Conservation (phyloP, 2,888 invertebrate genomes). For the Ganaspis brasiliensis region DNA sequence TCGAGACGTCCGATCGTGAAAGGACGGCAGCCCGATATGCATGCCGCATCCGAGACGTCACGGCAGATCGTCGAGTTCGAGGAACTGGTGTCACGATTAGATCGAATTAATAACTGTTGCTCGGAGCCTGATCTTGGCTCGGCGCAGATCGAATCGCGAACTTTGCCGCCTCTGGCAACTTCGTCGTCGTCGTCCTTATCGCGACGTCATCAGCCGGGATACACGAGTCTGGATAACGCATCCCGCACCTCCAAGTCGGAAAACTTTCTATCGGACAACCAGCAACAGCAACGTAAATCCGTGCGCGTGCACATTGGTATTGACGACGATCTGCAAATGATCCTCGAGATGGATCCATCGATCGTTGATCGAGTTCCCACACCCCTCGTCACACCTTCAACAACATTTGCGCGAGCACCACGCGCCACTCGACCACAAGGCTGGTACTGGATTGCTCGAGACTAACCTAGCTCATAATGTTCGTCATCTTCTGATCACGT, state of each 20-base stretch:
- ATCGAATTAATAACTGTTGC: conserved; percentile 73
- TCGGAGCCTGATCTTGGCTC: conserved; percentile 12
- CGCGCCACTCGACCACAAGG: conserved; percentile 77
- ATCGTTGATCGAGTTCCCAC: conserved; percentile 81
- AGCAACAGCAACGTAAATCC: conserved; percentile 66
- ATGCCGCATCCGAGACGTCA: conserved; percentile 70
- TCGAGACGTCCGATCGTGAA: conserved; percentile 63
- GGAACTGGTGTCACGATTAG: conserved; percentile 77
- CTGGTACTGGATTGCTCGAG: conserved; percentile 74
- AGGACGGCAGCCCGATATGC: conserved; percentile 57
- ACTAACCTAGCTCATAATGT: conserved; percentile 58
- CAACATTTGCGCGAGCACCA: conserved; percentile 66
- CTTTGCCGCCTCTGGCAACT: conserved; percentile 37
- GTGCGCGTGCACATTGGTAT: conserved; percentile 83
- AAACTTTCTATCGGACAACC: conserved; percentile 50
- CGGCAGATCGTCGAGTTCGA: conserved; percentile 79
- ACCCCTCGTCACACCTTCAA: conserved; percentile 53
- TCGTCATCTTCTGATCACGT: conserved; percentile 50
- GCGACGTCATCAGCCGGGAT: conserved; percentile 51
- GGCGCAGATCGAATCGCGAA: conserved; percentile 20
- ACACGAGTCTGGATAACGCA: conserved; percentile 55
- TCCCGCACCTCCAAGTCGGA: conserved; percentile 49
- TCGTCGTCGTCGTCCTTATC: conserved; percentile 50
- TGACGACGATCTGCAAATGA: conserved; percentile 84
- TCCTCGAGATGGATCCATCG: conserved; percentile 84